Percentiles rank a stretch among this genome's conserved stretches.
These are phyloP conservation scores for Lypha dubia DNA, from an alignment of 2,888 invertebrate genomes.

Conservation along the genomic window DNA sequence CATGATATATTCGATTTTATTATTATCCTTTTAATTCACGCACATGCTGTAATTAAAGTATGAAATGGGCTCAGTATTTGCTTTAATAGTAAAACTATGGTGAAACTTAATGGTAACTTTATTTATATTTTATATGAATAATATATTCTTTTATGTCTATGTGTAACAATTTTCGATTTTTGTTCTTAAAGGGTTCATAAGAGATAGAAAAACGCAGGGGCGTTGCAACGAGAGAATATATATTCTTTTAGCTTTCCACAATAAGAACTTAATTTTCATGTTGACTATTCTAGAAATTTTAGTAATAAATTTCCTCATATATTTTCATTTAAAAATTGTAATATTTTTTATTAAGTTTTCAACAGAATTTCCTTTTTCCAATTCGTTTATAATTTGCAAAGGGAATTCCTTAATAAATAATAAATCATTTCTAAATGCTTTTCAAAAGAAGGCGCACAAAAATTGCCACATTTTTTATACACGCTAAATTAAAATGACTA, in stretches of 20 bases:
- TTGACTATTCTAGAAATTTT: too few species aligned
- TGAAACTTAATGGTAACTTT: background rate
- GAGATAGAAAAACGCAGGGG: too few species aligned
- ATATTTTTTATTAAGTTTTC: background rate
- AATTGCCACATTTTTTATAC: slow-evolving; percentile 7
- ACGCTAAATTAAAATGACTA: slow-evolving; percentile 44
- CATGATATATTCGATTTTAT: slow-evolving; percentile 25
- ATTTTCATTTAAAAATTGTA: background rate
- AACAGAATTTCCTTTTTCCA: background rate
- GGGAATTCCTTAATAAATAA: slow-evolving; percentile 21
- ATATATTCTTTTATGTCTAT: too few species aligned
- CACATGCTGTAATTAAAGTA: slow-evolving; percentile 7
- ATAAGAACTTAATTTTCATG: too few species aligned
- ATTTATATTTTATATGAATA: too few species aligned
- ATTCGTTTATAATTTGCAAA: background rate
- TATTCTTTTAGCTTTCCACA: too few species aligned
- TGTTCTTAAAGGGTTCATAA: too few species aligned
- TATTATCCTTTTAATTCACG: slow-evolving; percentile 34
- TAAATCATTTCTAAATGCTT: slow-evolving; percentile 5
- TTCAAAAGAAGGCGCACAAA: background rate
- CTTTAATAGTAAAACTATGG: background rate
- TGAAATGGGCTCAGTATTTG: background rate
- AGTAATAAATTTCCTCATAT: background rate
- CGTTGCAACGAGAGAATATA: too few species aligned
- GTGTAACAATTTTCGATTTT: too few species aligned